Evolutionary conservation across 2,888 invertebrate genomes (phyloP).

Genomic region (Himalopsyche japonica): DNA sequence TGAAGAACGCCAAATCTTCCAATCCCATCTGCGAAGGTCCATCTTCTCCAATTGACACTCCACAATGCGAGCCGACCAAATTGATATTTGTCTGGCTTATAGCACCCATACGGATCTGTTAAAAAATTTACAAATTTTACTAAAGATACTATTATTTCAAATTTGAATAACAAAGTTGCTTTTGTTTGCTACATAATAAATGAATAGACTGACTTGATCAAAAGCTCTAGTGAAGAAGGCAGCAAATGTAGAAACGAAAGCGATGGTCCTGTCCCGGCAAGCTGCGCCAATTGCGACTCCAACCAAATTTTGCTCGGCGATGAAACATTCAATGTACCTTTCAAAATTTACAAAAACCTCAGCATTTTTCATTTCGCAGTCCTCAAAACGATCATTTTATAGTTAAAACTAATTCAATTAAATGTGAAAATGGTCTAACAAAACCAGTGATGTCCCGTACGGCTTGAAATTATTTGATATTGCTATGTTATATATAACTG

Average conservation of each 20-base stretch:
- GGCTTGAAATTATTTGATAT: too few species aligned
- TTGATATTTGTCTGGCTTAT: slow-evolving; percentile 98
- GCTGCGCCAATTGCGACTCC: slow-evolving; percentile 95
- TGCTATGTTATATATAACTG: too few species aligned
- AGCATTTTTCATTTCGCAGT: too few species aligned
- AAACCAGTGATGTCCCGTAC: too few species aligned
- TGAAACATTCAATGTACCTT: slow-evolving; percentile 96
- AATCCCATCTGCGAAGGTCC: slow-evolving; percentile 99
- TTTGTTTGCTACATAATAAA: background rate
- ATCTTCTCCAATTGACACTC: slow-evolving; percentile 98
- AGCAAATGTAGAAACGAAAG: slow-evolving; percentile 97
- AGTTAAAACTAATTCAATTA: too few species aligned
- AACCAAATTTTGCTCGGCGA: slow-evolving; percentile 98
- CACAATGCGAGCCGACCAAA: slow-evolving; percentile 96
- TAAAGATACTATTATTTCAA: too few species aligned
- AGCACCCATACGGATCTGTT: slow-evolving; percentile 95
- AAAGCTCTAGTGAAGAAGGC: slow-evolving; percentile 96
- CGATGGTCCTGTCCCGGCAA: slow-evolving; percentile 88
- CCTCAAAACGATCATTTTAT: too few species aligned
- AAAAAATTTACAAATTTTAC: slow-evolving; percentile 23
- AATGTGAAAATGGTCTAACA: too few species aligned
- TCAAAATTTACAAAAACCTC: too few species aligned
- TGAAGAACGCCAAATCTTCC: slow-evolving; percentile 97
- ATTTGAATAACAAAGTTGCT: too few species aligned
- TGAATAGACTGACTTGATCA: slow-evolving; percentile 73